A percentile compares a stretch with the other conserved stretches of the same genome.
Evolutionary conservation across 1,140 invertebrate species (phyloP).

Genomic region (Conus ventricosus): DNA sequence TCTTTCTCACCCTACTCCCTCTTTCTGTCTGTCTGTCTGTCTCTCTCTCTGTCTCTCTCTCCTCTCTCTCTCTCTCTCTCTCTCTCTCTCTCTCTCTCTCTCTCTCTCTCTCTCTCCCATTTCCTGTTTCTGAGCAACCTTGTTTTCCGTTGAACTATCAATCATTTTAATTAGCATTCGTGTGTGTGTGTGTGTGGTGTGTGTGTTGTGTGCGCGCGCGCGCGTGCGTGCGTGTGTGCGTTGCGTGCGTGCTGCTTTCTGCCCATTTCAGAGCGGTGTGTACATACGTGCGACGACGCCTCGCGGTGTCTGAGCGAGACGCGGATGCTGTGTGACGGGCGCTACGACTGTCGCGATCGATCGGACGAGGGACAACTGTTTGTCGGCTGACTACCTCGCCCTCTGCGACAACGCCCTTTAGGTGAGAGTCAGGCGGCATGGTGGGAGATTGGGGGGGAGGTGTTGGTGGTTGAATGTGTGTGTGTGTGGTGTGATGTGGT

Average conservation of each 20-base stretch:
- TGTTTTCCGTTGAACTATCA: no score
- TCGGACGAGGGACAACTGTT: neutral
- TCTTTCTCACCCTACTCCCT: no score
- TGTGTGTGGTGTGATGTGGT: neutral
- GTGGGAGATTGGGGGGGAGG: neutral
- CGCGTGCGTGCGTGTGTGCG: neutral
- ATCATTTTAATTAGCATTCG: no score
- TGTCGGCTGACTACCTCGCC: neutral
- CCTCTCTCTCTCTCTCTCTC: no score
- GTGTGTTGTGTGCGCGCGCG: neutral
- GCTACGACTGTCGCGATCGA: neutral
- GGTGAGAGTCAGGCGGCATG: neutral
- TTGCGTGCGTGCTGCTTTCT: neutral
- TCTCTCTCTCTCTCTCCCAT: no score
- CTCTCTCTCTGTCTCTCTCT: no score
- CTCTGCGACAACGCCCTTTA: neutral
- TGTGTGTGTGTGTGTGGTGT: no score
- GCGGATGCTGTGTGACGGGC: neutral
- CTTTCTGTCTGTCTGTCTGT: no score
- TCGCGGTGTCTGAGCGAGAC: neutral
- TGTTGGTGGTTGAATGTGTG: neutral
- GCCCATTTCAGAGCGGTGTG: neutral
- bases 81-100: no score
- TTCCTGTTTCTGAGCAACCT: no score
- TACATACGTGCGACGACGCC: neutral